Conservation (phyloP, 30 jellyfish, hydroid and myxozoan genomes). For the Catostylus mosaicus region DNA sequence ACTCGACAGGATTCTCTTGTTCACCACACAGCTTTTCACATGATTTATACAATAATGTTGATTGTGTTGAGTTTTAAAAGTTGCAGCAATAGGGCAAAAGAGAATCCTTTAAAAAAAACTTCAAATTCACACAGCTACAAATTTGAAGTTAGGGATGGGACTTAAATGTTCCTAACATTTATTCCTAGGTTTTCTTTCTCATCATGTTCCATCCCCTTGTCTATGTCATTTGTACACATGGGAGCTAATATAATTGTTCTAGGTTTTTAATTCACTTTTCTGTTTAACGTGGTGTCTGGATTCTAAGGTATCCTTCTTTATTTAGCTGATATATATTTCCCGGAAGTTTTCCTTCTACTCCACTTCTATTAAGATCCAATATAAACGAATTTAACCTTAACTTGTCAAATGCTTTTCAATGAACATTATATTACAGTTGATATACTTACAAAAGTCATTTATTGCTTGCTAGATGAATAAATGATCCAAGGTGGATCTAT, state of each 20-base stretch:
- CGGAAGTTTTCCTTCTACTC: neutral
- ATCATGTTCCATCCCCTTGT: neutral
- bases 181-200: neutral
- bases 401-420: conserved; percentile 8
- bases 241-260: neutral
- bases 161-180: neutral
- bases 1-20: too few relatives aligned
- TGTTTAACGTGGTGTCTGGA: neutral
- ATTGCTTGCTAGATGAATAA: conserved; percentile 21
- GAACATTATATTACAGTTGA: neutral
- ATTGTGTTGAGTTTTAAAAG: too few relatives aligned
- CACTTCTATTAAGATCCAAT: neutral
- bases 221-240: too few relatives aligned
- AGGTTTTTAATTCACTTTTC: neutral
- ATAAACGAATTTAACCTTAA: neutral
- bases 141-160: neutral
- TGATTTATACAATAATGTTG: too few relatives aligned
- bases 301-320: neutral
- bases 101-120: too few relatives aligned
- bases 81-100: too few relatives aligned
- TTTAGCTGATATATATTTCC: too few relatives aligned
- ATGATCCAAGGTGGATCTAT: conserved; percentile 24
- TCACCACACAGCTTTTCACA: too few relatives aligned
- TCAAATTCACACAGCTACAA: too few relatives aligned
- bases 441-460: neutral